Evolutionary conservation across 2,888 invertebrate species (phyloP), one percentile per base, ranked within the genome.

Genomic region (Clistopyga incitator): DNA sequence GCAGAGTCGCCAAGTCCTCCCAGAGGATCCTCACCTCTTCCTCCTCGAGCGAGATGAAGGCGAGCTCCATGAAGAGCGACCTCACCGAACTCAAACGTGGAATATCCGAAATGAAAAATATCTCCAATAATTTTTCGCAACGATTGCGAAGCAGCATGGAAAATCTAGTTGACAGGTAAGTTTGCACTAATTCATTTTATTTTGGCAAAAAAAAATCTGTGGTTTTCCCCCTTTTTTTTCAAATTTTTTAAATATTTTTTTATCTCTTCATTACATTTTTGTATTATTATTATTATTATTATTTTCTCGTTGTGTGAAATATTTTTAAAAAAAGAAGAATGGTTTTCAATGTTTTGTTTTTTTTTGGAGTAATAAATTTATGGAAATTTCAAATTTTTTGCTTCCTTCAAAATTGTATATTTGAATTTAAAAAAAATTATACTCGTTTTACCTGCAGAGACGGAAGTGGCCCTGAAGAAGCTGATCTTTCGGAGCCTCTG

Each of bases 81-180:
- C 94, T 97, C 68, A 95, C 95, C 83, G 96, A 97, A 91, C 95
- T 98, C 86, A 96, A 97, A 93, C 97, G 96, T 92, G 97, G 97
- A 91, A 97, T 98, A 93, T 96, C 97, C 84, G 97, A 97, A 94
- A 97, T 98, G 96, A 97, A 97, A 94, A 97, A 96, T 90, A 94
- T 97, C 47, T 94, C 94, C 10, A 90, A 89, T 0, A 92, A 92
- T 38, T 92, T 92, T 78, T 90, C 92, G 91, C 94, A 88, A 93
- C 95, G 96, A 93, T 93, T 97, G 88, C 95, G 96, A 89, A 96
- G 95, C 91, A 97, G 97, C 84, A 94, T 97, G 94, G 97, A 97
- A 93, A 97, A 97, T 91, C 95, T 97, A 88, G 96, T 97, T 80
- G 97, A 97, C 92, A 95, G 95, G 92, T 95, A 94, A 90, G 94